These are phyloP conservation scores for Tromatobia lineatoria DNA, from an alignment of 2,888 invertebrate species.

Conservation along the genomic window DNA sequence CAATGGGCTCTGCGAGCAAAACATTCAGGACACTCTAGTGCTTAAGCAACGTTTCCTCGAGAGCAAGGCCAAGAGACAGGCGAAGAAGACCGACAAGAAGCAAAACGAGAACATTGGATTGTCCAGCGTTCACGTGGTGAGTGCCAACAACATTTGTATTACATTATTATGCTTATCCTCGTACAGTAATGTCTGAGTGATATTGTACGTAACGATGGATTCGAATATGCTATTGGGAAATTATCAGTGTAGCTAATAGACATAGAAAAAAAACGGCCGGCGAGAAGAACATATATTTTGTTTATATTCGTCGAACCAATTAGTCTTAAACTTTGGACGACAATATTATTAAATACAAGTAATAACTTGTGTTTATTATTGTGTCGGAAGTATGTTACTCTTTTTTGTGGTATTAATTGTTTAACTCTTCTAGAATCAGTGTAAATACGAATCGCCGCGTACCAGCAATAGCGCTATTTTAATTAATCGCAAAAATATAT, in stretches of 20 bases:
- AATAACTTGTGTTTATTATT: no score
- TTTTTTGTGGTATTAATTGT: neutral
- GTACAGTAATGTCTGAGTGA: neutral
- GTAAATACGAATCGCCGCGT: neutral
- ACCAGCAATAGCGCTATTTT: neutral
- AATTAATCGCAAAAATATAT: neutral
- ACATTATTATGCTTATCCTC: neutral
- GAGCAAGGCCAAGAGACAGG: slow-evolving; percentile 95
- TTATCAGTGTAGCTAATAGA: neutral
- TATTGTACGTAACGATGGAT: neutral
- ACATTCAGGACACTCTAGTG: slow-evolving; percentile 94
- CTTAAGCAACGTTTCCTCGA: slow-evolving; percentile 96
- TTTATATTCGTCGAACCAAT: neutral
- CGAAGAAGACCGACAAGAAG: slow-evolving; percentile 92
- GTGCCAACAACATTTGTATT: slow-evolving; percentile 66
- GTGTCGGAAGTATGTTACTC: neutral
- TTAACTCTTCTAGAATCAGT: neutral
- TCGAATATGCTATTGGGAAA: neutral
- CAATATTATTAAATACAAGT: no score
- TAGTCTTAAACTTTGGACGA: neutral
- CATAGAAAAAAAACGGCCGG: neutral
- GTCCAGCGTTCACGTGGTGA: slow-evolving; percentile 85
- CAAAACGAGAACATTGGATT: slow-evolving; percentile 88
- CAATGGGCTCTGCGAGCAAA: slow-evolving; percentile 95
- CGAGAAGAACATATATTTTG: neutral